These are phyloP conservation scores for Ciona savignyi DNA, from an alignment of 23 tunicate genomes.

Conservation along the genomic window DNA sequence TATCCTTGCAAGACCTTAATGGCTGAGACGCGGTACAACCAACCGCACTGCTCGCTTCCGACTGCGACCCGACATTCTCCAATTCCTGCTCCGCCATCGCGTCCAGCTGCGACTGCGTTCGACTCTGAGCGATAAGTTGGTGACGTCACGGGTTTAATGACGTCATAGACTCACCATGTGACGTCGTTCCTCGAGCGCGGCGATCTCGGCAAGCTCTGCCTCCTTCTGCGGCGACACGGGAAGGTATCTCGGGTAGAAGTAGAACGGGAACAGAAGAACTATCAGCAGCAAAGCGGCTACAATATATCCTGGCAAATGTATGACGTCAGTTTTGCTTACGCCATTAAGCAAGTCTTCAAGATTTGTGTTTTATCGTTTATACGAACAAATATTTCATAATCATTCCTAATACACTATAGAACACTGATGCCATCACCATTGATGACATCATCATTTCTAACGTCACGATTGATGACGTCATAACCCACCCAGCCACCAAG, in stretches of 20 bases:
- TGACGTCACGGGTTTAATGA: too few species aligned
- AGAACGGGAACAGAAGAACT: slow-evolving; percentile 61
- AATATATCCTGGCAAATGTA: slow-evolving; percentile 67
- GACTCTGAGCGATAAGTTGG: too few species aligned
- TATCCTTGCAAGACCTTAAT: slow-evolving; percentile 13
- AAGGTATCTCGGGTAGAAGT: slow-evolving; percentile 51
- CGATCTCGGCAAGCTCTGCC: slow-evolving; percentile 41
- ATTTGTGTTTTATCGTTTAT: too few species aligned
- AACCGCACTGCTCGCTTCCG: slow-evolving; percentile 22
- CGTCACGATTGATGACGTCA: too few species aligned
- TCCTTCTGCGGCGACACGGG: slow-evolving; percentile 62
- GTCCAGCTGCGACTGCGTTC: slow-evolving; percentile 29
- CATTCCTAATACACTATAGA: too few species aligned
- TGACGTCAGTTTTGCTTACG: too few species aligned
- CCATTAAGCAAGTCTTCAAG: too few species aligned
- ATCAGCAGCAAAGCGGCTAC: slow-evolving; percentile 32
- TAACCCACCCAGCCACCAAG: slow-evolving; percentile 94
- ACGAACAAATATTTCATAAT: too few species aligned
- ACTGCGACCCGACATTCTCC: slow-evolving; percentile 1
- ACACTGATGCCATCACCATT: too few species aligned
- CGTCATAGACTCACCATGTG: slow-evolving; percentile 23
- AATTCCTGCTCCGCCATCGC: slow-evolving; percentile 8
- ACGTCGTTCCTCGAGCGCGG: slow-evolving; percentile 10
- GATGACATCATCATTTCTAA: too few species aligned
- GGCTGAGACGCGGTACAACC: slow-evolving; percentile 7